phyloP scores from a whole-genome alignment of 2,113 vertebrate species.

The Chroicocephalus ridibundus region DNA sequence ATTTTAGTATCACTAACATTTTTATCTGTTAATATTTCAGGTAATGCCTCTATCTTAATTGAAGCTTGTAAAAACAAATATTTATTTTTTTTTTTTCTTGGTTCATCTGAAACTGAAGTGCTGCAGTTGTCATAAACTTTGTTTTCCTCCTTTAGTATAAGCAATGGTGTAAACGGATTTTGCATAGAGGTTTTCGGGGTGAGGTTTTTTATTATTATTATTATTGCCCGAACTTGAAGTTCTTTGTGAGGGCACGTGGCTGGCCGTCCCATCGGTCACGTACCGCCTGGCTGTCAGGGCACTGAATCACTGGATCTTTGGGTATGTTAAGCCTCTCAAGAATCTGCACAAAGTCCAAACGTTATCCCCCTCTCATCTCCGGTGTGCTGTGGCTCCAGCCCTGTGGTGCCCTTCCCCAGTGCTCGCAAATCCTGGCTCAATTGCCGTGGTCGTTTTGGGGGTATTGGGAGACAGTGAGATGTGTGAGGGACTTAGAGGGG shows the following conservation, averaged over 20 bases:
- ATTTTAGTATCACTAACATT: background rate
- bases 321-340: background rate
- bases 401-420: background rate
- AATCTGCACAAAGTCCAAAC: background rate
- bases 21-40: background rate
- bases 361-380: background rate
- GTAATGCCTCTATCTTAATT: background rate
- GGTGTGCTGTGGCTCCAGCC: background rate
- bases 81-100: background rate
- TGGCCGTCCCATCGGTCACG: accelerated
- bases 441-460: accelerated
- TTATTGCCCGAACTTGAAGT: background rate
- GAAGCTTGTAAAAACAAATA: background rate
- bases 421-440: background rate
- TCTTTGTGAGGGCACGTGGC: background rate
- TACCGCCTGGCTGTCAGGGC: background rate
- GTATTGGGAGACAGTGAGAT: background rate
- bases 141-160: background rate
- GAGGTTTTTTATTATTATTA: background rate
- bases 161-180: background rate
- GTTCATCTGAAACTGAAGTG: background rate
- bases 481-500: background rate
- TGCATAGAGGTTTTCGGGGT: background rate
- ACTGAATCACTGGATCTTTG: background rate
- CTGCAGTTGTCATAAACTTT: background rate